phyloP scores from a whole-genome alignment of 2,113 vertebrate species.

The Ceyx margarethae region DNA sequence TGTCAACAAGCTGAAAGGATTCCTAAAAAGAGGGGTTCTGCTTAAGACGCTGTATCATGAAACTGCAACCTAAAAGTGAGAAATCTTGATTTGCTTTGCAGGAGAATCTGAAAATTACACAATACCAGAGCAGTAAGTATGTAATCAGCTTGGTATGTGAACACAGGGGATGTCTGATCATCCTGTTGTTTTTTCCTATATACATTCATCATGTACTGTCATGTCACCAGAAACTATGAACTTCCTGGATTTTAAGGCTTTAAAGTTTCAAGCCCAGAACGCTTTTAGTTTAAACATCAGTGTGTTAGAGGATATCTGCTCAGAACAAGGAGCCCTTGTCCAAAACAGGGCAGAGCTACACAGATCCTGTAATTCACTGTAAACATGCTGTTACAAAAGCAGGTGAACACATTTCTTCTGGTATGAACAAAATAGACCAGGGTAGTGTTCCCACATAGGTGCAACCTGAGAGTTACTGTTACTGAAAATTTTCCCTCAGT shows the following conservation, averaged over 20 bases:
- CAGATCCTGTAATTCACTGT: background rate
- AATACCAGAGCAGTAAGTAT: background rate
- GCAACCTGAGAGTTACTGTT: background rate
- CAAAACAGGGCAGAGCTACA: background rate
- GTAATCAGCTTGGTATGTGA: constrained; percentile 1
- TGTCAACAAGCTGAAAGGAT: background rate
- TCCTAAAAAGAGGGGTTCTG: background rate
- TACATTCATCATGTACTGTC: background rate
- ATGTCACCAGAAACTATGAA: background rate
- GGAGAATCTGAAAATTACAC: background rate
- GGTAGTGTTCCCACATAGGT: background rate
- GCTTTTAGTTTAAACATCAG: background rate
- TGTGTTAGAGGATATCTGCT: background rate
- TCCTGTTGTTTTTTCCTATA: constrained; percentile 23
- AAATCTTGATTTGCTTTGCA: background rate
- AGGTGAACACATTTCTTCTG: background rate
- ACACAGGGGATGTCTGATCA: background rate
- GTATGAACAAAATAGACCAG: background rate
- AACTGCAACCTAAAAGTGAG: background rate
- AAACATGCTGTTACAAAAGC: background rate
- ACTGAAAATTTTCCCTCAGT: background rate
- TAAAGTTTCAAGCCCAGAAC: background rate
- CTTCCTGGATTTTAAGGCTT: background rate
- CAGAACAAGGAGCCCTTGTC: background rate
- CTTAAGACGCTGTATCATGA: background rate